Evolutionary conservation across 1,140 invertebrate species (phyloP), one percentile per base, ranked within the genome.

Genomic region (Aphaenogaster floridana): DNA sequence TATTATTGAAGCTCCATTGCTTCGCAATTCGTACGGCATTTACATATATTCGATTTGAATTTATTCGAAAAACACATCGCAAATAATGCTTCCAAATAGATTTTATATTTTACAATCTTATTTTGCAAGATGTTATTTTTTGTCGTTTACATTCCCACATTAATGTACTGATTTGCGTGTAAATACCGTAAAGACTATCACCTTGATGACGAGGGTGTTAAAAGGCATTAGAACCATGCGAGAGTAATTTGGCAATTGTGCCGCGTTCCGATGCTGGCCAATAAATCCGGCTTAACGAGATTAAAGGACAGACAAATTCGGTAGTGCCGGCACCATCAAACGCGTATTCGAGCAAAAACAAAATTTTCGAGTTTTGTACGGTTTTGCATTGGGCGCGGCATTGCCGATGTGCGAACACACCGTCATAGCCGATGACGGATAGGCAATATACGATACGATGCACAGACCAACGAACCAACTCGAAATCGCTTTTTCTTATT

Each of bases 401-500:
- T n/a, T 39, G 21, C 42, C 15, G 59, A 76, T 63, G 54, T 52
- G 71, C 13, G 71, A 21, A 69, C 72, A 15, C 13, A n/a, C 39
- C 28, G 15, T 78, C 59, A 85, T 71, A 72, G 48, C 28, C 57
- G 50, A 42, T 52, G n/a, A 61, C 21, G 39, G 28, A 87, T 86
- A 74, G 59, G 45, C 57, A 79, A 87, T 34, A 72, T 74, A 59
- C 61, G n/a, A 50, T 36, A 45, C 57, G 66, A 80, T 52, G 86
- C 50, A 36, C 66, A 11, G n/a, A 45, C 11, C 61, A 54, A 69
- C 28, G 48, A 54, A 74, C 39, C 50, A 48, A 34, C 52, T 17
- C 71, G 74, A 88, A 90, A 91, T 86, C 77, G 86, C 86, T 90
- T 77, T 57, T 85, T 80, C 69, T 52, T 63, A 89, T 91, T 91